These are phyloP conservation scores for Myotis yumanensis DNA, from an alignment of 2,113 vertebrate species.

Conservation along the genomic window DNA sequence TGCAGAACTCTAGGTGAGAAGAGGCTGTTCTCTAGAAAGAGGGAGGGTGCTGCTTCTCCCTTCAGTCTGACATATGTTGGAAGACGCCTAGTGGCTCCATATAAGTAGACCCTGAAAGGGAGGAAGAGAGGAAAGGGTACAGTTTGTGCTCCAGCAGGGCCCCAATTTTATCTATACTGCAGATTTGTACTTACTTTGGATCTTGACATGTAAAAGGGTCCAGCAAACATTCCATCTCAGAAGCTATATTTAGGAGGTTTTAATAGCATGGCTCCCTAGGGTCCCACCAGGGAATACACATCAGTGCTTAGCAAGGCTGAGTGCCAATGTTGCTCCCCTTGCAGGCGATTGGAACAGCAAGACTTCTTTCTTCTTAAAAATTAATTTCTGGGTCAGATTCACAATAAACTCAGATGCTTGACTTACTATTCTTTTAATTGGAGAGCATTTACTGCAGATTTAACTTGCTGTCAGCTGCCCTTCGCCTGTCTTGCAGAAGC, in stretches of 20 bases:
- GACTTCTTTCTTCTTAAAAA: slow-evolving; percentile 34
- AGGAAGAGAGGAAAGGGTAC: background rate
- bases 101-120: background rate
- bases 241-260: slow-evolving; percentile 60
- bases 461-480: background rate
- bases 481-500: background rate
- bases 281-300: slow-evolving; percentile 43
- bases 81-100: background rate
- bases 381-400: slow-evolving; percentile 60
- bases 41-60: background rate
- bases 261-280: slow-evolving; percentile 45
- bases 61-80: background rate
- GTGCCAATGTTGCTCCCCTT: background rate
- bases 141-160: background rate
- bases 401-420: background rate
- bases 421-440: slow-evolving; percentile 21
- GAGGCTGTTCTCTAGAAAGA: background rate
- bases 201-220: slow-evolving; percentile 8
- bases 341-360: background rate
- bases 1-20: background rate
- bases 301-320: slow-evolving; percentile 27
- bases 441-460: background rate
- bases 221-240: background rate
- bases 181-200: background rate
- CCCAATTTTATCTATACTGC: background rate